A percentile compares a stretch with the other conserved stretches of the same genome.
Evolutionary conservation across 2,888 invertebrate species (phyloP).

Genomic region (Pristionchus entomophagus): DNA sequence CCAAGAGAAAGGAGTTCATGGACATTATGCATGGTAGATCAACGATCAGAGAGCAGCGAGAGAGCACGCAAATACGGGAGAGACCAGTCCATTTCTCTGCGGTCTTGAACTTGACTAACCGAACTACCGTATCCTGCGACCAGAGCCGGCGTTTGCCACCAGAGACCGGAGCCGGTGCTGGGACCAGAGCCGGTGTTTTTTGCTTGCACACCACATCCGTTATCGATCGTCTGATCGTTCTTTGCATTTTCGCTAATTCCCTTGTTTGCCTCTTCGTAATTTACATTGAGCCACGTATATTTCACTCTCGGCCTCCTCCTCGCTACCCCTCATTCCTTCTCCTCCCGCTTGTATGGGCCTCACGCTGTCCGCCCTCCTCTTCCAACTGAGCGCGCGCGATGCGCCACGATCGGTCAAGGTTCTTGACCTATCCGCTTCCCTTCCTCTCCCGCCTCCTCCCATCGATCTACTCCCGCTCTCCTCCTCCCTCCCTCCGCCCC

Average conservation of each 20-base stretch:
- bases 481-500: not conserved
- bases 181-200: no score
- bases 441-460: not conserved
- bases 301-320: not conserved
- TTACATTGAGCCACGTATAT: not conserved
- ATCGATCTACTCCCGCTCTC: constrained; percentile 39
- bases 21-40: no score
- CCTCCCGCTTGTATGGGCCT: not conserved
- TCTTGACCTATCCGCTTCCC: constrained; percentile 1
- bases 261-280: not conserved
- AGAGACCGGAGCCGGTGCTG: no score
- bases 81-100: no score
- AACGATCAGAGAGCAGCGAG: no score
- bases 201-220: no score
- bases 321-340: not conserved
- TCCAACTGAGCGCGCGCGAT: not conserved
- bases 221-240: not conserved
- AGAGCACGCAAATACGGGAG: no score
- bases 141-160: no score
- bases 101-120: no score
- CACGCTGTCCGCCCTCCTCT: not conserved
- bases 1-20: no score
- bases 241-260: not conserved
- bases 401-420: not conserved
- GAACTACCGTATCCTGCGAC: no score